Conservation (phyloP, 2,888 invertebrate genomes). For the Drosophila tripunctata region DNA sequence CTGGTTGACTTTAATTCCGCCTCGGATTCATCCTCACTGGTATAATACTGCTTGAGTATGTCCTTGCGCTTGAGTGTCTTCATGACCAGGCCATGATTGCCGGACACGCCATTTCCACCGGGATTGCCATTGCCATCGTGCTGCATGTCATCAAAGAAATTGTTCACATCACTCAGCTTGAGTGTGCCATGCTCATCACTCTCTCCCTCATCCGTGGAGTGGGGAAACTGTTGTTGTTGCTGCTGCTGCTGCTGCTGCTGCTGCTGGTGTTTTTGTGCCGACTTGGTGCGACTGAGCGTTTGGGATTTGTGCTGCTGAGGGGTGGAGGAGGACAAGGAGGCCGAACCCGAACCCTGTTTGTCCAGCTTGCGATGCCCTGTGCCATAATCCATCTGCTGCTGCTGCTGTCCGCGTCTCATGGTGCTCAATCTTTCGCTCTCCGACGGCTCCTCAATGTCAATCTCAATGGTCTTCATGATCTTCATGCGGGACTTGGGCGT, state of each 20-base stretch:
- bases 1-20: conserved; percentile 86
- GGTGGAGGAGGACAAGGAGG: conserved; percentile 46
- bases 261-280: conserved; percentile 26
- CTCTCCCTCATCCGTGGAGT: conserved; percentile 81
- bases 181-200: conserved; percentile 83
- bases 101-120: conserved; percentile 85
- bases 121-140: conserved; percentile 76
- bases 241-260: conserved; percentile 37
- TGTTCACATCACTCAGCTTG: conserved; percentile 86
- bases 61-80: conserved; percentile 90
- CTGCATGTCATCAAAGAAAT: conserved; percentile 80
- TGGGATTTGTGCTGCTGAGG: conserved; percentile 61
- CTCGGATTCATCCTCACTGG: conserved; percentile 87
- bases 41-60: conserved; percentile 89
- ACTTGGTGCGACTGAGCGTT: conserved; percentile 60
- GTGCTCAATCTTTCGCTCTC: conserved; percentile 78
- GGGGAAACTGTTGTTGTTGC: conserved; percentile 60
- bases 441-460: conserved; percentile 82
- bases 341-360: conserved; percentile 54
- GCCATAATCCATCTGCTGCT: conserved; percentile 56
- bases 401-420: conserved; percentile 74
- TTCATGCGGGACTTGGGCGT: conserved; percentile 83
- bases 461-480: conserved; percentile 83
- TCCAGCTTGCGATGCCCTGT: conserved; percentile 58
- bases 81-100: conserved; percentile 87